phyloP scores from a whole-genome alignment of 53 echinoderm and acorn worm genomes.

The Crossaster papposus region DNA sequence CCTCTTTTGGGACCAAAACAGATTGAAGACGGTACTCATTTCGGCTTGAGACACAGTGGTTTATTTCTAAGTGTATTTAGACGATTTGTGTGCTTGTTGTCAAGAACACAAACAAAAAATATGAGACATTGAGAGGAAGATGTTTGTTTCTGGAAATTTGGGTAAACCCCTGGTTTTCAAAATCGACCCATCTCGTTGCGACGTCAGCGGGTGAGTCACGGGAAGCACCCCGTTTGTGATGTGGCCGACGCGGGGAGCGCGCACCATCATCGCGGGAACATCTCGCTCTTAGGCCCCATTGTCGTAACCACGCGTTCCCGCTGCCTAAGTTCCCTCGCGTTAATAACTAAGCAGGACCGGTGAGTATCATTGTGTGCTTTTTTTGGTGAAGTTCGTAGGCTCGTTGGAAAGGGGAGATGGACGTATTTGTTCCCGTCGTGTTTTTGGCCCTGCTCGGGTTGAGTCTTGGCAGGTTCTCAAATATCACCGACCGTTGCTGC shows the following conservation, averaged over 20 bases:
- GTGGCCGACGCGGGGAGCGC: background rate
- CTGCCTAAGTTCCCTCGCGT: no score
- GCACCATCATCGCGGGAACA: background rate
- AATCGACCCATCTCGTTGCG: background rate
- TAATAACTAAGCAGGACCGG: no score
- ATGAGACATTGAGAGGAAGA: background rate
- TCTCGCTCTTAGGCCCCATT: background rate
- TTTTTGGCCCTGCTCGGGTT: background rate
- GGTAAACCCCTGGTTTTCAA: background rate
- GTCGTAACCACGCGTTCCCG: background rate
- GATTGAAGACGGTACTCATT: background rate
- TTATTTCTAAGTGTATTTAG: no score
- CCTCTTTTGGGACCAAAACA: background rate
- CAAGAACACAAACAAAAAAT: background rate
- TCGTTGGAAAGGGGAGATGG: background rate
- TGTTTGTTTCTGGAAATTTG: background rate
- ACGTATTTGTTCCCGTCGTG: background rate
- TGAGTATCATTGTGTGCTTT: background rate
- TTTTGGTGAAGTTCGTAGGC: background rate
- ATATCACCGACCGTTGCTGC: constrained; percentile 8
- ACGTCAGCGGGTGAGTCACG: constrained; percentile 13
- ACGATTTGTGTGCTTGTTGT: no score
- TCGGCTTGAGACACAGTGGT: no score
- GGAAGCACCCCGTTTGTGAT: background rate
- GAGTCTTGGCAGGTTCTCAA: constrained; percentile 6